A percentile compares a stretch with the other conserved stretches of the same genome.
These are phyloP conservation scores for Anthophora plumipes DNA, from an alignment of 2,888 invertebrate genomes.

Conservation along the genomic window DNA sequence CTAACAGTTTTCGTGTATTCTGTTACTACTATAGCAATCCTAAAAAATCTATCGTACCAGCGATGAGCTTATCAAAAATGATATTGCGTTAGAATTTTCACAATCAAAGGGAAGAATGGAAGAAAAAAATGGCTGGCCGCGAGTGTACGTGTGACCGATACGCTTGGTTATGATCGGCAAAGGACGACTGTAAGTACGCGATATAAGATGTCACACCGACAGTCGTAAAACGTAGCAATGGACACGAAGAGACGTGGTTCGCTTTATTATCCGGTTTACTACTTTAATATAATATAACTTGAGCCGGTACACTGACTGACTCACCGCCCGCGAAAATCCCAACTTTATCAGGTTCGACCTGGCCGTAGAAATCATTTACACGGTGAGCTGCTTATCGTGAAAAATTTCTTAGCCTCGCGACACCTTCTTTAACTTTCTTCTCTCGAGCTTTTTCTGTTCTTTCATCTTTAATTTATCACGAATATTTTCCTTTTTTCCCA, in stretches of 20 bases:
- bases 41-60: not conserved
- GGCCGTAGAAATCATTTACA: slow-evolving; percentile 37
- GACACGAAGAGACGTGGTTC: slow-evolving; percentile 66
- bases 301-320: slow-evolving; percentile 57
- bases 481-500: not conserved
- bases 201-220: slow-evolving; percentile 74
- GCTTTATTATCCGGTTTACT: slow-evolving; percentile 78
- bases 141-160: slow-evolving; percentile 56
- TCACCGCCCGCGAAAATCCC: slow-evolving; percentile 51
- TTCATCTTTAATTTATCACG: not conserved
- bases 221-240: slow-evolving; percentile 70
- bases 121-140: slow-evolving; percentile 15
- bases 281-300: slow-evolving; percentile 76
- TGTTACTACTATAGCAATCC: not conserved
- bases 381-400: slow-evolving; percentile 12
- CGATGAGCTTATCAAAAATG: not conserved
- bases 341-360: slow-evolving; percentile 63
- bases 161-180: slow-evolving; percentile 71
- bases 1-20: not conserved
- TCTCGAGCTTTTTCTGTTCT: too few species aligned
- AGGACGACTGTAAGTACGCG: slow-evolving; percentile 71
- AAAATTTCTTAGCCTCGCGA: not conserved
- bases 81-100: slow-evolving; percentile 13
- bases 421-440: not conserved
- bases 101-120: slow-evolving; percentile 24